Evolutionary conservation across 2,113 vertebrate genomes (phyloP).

Genomic region (Coreoperca whiteheadi): DNA sequence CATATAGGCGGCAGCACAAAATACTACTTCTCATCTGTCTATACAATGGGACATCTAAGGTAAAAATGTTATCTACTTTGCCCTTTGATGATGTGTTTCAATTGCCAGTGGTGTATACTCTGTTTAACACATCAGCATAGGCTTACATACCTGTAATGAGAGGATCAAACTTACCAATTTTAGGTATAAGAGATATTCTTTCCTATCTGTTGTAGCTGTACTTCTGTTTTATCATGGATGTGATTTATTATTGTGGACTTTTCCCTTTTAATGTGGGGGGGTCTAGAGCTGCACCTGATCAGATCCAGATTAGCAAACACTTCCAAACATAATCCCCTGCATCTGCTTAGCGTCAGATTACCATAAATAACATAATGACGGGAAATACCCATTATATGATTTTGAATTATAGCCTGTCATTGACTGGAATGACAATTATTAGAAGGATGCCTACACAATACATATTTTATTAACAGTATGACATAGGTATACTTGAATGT

Average conservation of each 20-base stretch:
- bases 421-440: conserved; percentile 22
- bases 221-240: conserved; percentile 17
- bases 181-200: background rate
- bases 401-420: conserved; percentile 16
- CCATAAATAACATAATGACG: conserved; percentile 66
- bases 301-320: conserved; percentile 76
- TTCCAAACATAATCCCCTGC: conserved; percentile 73
- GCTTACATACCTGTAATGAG: background rate
- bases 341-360: conserved; percentile 79
- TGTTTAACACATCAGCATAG: background rate
- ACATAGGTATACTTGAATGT: background rate
- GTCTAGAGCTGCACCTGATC: conserved; percentile 70
- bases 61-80: background rate
- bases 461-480: background rate
- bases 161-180: background rate
- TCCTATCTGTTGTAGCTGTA: conserved; percentile 4
- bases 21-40: background rate
- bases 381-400: conserved; percentile 54
- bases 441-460: conserved; percentile 15
- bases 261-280: conserved; percentile 25
- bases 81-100: background rate
- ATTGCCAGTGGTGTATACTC: background rate
- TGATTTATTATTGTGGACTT: conserved; percentile 40
- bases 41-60: background rate
- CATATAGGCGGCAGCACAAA: conserved; percentile 12